Percentiles rank a stretch among this genome's conserved stretches.
These are phyloP conservation scores for Maniola hyperantus DNA, from an alignment of 2,888 invertebrate species.

Conservation along the genomic window DNA sequence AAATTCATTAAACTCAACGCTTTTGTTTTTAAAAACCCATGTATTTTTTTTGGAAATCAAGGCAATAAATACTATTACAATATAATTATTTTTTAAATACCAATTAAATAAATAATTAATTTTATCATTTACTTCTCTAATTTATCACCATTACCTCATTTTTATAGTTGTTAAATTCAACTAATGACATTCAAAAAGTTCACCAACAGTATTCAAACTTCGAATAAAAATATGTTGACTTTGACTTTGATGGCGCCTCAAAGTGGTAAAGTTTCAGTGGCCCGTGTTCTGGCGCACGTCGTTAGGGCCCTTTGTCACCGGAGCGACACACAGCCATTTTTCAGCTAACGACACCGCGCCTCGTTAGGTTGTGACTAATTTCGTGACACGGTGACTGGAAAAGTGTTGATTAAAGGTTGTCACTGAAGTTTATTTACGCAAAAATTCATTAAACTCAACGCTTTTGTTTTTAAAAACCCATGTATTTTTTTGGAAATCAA, in stretches of 20 bases:
- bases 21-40: background rate
- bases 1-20: background rate
- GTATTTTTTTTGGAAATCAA: conserved; percentile 23
- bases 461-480: background rate
- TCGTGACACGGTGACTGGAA: conserved; percentile 21
- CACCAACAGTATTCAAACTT: too few relatives aligned
- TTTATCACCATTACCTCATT: too few relatives aligned
- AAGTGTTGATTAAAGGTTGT: conserved; percentile 30
- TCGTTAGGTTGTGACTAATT: conserved; percentile 40
- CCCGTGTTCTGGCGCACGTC: conserved; percentile 39
- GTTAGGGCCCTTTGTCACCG: conserved; percentile 50
- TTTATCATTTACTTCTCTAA: too few relatives aligned
- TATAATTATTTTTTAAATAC: too few relatives aligned
- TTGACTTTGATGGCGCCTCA: conserved; percentile 31
- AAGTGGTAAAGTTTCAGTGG: conserved; percentile 46
- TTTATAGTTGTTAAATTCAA: too few relatives aligned
- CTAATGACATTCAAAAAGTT: too few relatives aligned
- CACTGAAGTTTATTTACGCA: too few relatives aligned
- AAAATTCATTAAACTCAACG: background rate
- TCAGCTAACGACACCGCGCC: conserved; percentile 37
- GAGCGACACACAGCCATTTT: conserved; percentile 43
- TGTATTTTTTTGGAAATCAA: conserved; percentile 22
- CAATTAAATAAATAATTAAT: too few relatives aligned
- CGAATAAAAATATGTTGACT: too few relatives aligned
- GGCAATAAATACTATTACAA: too few relatives aligned